phyloP scores from a whole-genome alignment of 2,797 vertebrate species.

The Halcyon leucocephala region DNA sequence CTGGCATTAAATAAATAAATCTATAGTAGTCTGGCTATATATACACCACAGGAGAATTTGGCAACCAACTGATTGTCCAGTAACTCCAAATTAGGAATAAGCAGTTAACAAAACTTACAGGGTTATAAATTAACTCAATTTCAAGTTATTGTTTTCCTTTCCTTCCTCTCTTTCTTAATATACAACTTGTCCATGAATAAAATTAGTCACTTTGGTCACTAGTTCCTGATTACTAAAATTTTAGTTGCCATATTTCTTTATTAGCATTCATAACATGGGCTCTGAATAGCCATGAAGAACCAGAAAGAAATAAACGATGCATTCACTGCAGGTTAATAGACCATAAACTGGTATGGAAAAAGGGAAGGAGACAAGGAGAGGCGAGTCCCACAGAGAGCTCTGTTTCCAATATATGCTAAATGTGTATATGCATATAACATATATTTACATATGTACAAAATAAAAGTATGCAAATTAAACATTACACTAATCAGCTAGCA shows the following conservation, averaged over 20 bases:
- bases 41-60: fast-evolving
- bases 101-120: not conserved
- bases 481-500: not conserved
- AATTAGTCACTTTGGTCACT: not conserved
- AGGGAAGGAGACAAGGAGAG: not conserved
- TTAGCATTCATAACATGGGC: not conserved
- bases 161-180: not conserved
- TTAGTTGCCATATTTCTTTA: conserved; percentile 1
- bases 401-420: not conserved
- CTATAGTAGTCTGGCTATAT: fast-evolving
- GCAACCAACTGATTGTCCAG: not conserved
- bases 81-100: not conserved
- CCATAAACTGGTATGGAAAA: not conserved
- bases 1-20: not conserved
- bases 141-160: not conserved
- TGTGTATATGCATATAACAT: not conserved
- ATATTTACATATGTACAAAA: not conserved
- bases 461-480: not conserved
- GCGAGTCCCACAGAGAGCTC: not conserved
- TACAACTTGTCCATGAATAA: not conserved
- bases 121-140: not conserved
- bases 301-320: not conserved
- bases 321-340: conserved; percentile 1
- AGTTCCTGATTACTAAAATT: not conserved
- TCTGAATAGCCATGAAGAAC: conserved; percentile 18